Evolutionary conservation across 2,113 vertebrate species (phyloP).

Genomic region (Channa argus): DNA sequence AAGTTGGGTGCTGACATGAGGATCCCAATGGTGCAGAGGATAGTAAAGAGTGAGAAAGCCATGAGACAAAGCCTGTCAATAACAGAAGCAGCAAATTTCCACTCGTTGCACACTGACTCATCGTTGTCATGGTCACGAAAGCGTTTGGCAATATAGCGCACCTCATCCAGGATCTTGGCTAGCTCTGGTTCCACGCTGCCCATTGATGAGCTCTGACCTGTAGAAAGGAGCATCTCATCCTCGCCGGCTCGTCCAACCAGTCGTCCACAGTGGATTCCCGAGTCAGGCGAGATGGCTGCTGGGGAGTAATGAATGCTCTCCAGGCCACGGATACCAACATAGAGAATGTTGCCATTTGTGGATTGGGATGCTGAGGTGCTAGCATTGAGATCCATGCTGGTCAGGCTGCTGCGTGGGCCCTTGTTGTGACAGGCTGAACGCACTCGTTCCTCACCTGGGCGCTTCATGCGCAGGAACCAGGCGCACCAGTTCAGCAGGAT

Average conservation of each 20-base stretch:
- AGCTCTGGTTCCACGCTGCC: conserved; percentile 86
- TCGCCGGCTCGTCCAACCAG: conserved; percentile 84
- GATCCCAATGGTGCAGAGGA: conserved; percentile 95
- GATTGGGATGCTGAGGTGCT: conserved; percentile 76
- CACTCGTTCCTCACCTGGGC: conserved; percentile 90
- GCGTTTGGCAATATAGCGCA: conserved; percentile 91
- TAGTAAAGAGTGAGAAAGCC: conserved; percentile 93
- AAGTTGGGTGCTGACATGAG: conserved; percentile 97
- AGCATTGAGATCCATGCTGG: conserved; percentile 86
- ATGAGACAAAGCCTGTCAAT: conserved; percentile 96
- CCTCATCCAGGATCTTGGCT: conserved; percentile 92
- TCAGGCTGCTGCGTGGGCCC: conserved; percentile 85
- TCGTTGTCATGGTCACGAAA: conserved; percentile 92
- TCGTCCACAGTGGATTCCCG: conserved; percentile 87
- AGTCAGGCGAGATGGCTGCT: conserved; percentile 87
- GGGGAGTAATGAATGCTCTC: conserved; percentile 87
- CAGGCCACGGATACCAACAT: conserved; percentile 88
- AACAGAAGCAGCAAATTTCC: conserved; percentile 96
- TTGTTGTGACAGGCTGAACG: conserved; percentile 89
- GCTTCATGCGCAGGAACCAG: conserved; percentile 97
- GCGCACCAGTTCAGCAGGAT: conserved; percentile 96
- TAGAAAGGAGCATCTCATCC: conserved; percentile 87
- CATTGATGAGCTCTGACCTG: conserved; percentile 68
- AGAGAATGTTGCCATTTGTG: conserved; percentile 88
- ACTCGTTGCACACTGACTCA: conserved; percentile 88